Conservation (phyloP, 2,888 invertebrate species). For the Amphipoea oculea region DNA sequence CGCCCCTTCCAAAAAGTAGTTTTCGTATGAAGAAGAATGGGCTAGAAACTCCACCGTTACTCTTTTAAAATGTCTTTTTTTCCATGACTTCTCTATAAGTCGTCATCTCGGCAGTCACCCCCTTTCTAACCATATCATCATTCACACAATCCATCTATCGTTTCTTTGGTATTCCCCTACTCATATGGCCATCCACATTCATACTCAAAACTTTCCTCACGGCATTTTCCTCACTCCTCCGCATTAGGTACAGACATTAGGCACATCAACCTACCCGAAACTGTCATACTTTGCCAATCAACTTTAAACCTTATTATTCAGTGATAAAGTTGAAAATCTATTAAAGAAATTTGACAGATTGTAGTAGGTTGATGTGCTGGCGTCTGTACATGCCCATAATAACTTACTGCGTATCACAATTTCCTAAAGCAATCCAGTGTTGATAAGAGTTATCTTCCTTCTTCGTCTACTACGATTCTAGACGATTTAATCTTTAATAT, state of each 20-base stretch:
- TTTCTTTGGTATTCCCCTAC: background rate
- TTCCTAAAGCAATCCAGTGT: background rate
- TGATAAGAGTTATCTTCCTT: constrained; percentile 1
- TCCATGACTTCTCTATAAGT: background rate
- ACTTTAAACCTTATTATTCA: too few relatives aligned
- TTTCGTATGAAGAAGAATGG: too few relatives aligned
- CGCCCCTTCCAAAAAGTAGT: too few relatives aligned
- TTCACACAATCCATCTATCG: background rate
- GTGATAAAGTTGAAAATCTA: too few relatives aligned
- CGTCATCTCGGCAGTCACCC: background rate
- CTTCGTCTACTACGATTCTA: constrained; percentile 4
- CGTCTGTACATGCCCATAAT: too few relatives aligned
- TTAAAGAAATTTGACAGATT: too few relatives aligned
- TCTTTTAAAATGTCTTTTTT: background rate
- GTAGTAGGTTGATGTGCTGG: too few relatives aligned
- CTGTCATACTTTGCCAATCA: too few relatives aligned
- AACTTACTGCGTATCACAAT: background rate
- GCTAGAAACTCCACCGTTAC: too few relatives aligned
- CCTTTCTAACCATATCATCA: background rate
- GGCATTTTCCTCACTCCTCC: background rate
- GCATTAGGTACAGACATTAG: background rate
- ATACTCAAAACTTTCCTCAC: background rate
- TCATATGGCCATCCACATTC: background rate
- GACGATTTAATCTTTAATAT: constrained; percentile 36
- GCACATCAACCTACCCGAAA: too few relatives aligned